Percentiles rank a stretch among this genome's conserved stretches.
Conservation (phyloP, 2,888 invertebrate species). For the Drosophila paramelanica region DNA sequence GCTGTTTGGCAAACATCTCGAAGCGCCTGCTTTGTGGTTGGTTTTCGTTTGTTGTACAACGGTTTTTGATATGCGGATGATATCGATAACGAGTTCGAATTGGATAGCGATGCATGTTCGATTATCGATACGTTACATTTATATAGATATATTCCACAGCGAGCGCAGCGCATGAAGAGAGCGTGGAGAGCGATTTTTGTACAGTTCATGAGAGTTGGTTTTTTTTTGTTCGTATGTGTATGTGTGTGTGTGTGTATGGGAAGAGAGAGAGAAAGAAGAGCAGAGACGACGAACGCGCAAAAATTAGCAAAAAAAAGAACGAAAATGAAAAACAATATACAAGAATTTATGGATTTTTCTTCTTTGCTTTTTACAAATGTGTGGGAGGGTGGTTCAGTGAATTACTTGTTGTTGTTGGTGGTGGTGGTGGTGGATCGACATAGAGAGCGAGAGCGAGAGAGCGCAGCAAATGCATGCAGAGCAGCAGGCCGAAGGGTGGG, state of each 20-base stretch:
- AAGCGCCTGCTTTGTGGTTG: conserved; percentile 82
- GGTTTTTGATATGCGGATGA: conserved; percentile 41
- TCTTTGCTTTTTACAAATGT: conserved; percentile 64
- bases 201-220: conserved; percentile 63
- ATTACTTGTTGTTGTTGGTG: conserved; percentile 29
- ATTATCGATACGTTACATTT: conserved; percentile 41
- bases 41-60: conserved; percentile 6
- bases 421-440: conserved; percentile 47
- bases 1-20: conserved; percentile 84
- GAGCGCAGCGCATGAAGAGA: conserved; percentile 79
- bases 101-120: conserved; percentile 30
- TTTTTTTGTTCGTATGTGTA: conserved; percentile 25
- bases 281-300: conserved; percentile 76
- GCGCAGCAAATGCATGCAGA: conserved; percentile 57
- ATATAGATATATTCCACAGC: conserved; percentile 62
- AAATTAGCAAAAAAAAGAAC: conserved; percentile 63
- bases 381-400: conserved; percentile 34
- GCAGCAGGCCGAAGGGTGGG: conserved; percentile 36
- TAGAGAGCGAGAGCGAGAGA: conserved; percentile 33
- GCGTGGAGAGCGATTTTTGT: conserved; percentile 69
- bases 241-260: conserved; percentile 56
- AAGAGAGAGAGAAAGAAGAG: conserved; percentile 79
- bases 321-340: conserved; percentile 67
- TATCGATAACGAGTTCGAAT: conserved; percentile 34
- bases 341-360: conserved; percentile 52